A percentile compares a stretch with the other conserved stretches of the same genome.
phyloP scores from a whole-genome alignment of 2,888 invertebrate genomes.

The Stenotaenia linearis region DNA sequence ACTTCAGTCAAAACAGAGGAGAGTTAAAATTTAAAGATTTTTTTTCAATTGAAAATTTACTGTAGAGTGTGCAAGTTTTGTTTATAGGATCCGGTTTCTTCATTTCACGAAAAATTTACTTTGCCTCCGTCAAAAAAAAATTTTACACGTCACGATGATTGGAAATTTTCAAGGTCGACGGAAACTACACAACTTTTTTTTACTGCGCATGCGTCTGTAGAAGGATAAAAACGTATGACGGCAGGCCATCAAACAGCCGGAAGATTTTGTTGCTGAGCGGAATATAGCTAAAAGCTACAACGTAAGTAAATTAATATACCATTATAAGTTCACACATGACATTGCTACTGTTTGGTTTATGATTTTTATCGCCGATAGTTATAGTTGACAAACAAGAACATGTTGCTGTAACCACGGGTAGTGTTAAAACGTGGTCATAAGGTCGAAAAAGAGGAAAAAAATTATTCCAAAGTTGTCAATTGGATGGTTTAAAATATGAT shows the following conservation, averaged over 20 bases:
- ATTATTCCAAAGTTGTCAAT: no score
- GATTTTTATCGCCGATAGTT: not conserved
- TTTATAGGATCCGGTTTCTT: no score
- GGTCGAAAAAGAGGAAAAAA: not conserved
- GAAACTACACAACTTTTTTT: not conserved
- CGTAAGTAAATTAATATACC: not conserved
- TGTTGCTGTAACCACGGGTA: not conserved
- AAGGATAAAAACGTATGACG: not conserved
- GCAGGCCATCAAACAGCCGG: not conserved
- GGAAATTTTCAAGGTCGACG: not conserved
- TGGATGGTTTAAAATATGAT: no score
- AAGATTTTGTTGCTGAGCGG: not conserved
- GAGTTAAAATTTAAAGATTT: no score
- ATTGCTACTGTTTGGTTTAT: no score
- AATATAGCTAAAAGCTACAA: not conserved
- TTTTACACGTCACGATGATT: not conserved
- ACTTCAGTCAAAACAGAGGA: no score
- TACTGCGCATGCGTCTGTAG: not conserved
- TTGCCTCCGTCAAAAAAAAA: no score
- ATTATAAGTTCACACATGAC: no score
- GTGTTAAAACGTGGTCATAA: not conserved
- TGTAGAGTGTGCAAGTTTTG: no score
- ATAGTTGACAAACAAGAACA: not conserved
- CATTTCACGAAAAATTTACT: no score
- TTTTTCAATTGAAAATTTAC: no score